phyloP scores from a whole-genome alignment of 2,797 vertebrate species.

The Fistularia commersonii region DNA sequence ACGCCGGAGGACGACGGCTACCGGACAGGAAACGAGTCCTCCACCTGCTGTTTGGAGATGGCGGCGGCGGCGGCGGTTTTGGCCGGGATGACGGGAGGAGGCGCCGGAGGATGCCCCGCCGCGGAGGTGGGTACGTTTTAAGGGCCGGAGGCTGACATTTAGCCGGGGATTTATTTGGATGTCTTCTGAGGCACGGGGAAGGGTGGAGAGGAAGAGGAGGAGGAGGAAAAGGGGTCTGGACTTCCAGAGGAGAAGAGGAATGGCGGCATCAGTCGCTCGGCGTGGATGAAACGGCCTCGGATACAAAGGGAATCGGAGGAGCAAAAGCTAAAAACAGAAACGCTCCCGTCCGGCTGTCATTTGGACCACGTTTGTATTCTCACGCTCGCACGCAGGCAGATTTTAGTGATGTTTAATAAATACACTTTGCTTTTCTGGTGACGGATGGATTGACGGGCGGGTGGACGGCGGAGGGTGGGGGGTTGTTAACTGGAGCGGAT shows the following conservation, averaged over 20 bases:
- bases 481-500: conserved; percentile 12
- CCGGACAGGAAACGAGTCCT: conserved; percentile 14
- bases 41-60: no score
- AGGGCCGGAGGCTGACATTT: conserved; percentile 43
- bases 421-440: conserved; percentile 25
- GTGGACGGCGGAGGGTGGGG: not conserved
- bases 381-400: conserved; percentile 14
- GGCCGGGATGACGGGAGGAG: no score
- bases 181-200: conserved; percentile 48
- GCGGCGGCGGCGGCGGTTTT: no score
- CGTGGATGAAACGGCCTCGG: conserved; percentile 57
- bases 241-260: conserved; percentile 43
- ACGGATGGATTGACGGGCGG: conserved; percentile 16
- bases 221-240: conserved; percentile 47
- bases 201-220: conserved; percentile 31
- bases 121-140: conserved; percentile 14
- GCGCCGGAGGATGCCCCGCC: no score
- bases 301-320: conserved; percentile 39
- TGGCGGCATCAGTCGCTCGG: conserved; percentile 52
- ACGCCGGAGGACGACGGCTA: conserved; percentile 21
- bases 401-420: conserved; percentile 43
- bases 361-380: conserved; percentile 27
- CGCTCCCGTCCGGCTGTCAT: conserved; percentile 9
- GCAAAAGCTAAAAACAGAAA: no score
- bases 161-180: conserved; percentile 48